Conservation (phyloP, 2,888 invertebrate genomes). For the Polymixis lichenea region DNA sequence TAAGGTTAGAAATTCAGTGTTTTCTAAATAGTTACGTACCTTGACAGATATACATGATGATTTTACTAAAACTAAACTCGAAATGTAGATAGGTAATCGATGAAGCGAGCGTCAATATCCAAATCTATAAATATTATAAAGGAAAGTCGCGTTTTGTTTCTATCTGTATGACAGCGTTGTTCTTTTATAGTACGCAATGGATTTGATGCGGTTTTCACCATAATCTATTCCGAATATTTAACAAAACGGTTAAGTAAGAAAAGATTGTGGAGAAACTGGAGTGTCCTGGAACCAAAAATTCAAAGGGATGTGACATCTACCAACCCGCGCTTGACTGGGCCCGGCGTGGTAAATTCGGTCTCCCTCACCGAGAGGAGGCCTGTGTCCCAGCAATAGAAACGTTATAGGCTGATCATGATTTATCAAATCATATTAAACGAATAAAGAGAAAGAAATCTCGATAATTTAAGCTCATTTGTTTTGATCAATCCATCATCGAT, state of each 20-base stretch:
- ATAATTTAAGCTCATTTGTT: background rate
- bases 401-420: background rate
- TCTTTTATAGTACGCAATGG: background rate
- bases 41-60: background rate
- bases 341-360: background rate
- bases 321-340: background rate
- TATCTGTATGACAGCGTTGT: background rate
- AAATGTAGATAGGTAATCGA: background rate
- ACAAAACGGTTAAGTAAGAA: too few species aligned
- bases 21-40: background rate
- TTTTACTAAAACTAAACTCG: too few species aligned
- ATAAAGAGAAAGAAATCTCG: background rate
- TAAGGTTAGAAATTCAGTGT: background rate
- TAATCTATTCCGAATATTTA: background rate
- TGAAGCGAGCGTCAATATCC: background rate
- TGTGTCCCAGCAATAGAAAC: background rate
- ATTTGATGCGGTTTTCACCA: background rate
- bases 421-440: background rate
- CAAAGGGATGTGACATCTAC: background rate
- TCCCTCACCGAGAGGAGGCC: background rate
- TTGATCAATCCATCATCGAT: too few species aligned
- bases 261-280: too few species aligned
- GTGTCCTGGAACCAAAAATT: background rate
- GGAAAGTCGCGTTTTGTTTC: background rate
- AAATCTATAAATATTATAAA: background rate